Conservation (phyloP, 64 coral and sea anemone genomes). For the Orbicella faveolata region DNA sequence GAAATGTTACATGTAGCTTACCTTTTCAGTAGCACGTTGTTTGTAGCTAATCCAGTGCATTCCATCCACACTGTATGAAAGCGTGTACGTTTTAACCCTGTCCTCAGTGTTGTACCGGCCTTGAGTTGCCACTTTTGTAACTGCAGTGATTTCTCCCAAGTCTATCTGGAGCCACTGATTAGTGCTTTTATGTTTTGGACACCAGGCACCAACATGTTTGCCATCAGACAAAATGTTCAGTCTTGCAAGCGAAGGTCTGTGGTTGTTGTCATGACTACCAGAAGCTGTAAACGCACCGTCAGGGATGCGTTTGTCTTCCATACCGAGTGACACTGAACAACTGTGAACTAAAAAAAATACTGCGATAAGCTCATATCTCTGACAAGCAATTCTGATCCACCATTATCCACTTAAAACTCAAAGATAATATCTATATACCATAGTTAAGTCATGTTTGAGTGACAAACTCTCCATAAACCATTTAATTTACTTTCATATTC, state of each 20-base stretch:
- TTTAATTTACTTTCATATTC: too few relatives aligned
- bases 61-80: conserved; percentile 40
- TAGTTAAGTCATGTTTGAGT: too few relatives aligned
- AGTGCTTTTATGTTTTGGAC: neutral
- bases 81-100: conserved; percentile 27
- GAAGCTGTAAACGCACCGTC: conserved; percentile 38
- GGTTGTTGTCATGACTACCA: neutral
- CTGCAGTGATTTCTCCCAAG: conserved; percentile 27
- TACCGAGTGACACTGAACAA: conserved; percentile 18
- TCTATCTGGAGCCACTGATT: conserved; percentile 73
- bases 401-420: too few relatives aligned
- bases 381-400: too few relatives aligned
- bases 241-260: conserved; percentile 17
- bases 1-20: neutral
- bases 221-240: neutral
- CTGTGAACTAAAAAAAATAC: neutral
- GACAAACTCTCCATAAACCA: too few relatives aligned
- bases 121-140: conserved; percentile 40
- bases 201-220: conserved; percentile 14
- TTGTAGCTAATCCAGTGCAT: conserved; percentile 27
- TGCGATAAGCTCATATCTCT: neutral
- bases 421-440: too few relatives aligned
- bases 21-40: conserved; percentile 14
- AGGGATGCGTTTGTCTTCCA: conserved; percentile 22
- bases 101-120: neutral